A percentile compares a stretch with the other conserved stretches of the same genome.
Conservation (phyloP, 2,113 vertebrate genomes). For the Lagopus muta region DNA sequence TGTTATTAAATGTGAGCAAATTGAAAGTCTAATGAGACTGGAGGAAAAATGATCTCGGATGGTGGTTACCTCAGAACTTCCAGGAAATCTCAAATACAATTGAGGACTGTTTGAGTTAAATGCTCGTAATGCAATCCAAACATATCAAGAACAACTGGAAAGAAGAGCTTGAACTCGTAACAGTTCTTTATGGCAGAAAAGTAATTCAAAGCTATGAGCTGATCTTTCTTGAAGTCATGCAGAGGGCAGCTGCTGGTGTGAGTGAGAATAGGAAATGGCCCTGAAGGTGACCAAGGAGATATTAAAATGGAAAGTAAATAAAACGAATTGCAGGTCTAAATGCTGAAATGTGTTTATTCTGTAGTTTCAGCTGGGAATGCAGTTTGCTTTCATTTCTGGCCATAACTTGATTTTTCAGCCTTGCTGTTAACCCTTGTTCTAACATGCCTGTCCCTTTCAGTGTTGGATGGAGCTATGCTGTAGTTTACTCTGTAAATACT, state of each 20-base stretch:
- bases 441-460: background rate
- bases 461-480: rapidly evolving
- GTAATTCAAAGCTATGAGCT: background rate
- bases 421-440: background rate
- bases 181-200: background rate
- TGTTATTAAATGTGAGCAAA: background rate
- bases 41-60: background rate
- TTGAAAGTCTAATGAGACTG: background rate
- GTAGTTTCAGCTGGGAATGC: background rate
- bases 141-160: background rate
- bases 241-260: background rate
- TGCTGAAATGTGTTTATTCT: background rate
- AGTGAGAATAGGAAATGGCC: background rate
- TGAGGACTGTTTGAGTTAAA: background rate
- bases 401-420: background rate
- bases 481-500: background rate
- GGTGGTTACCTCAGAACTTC: background rate
- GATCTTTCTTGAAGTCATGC: background rate
- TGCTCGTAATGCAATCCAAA: background rate
- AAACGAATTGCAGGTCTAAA: background rate
- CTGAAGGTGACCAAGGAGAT: background rate
- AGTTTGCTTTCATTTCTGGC: background rate
- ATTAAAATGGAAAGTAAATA: background rate
- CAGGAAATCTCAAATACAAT: background rate
- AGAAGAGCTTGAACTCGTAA: background rate